Percentiles rank a stretch among this genome's conserved stretches.
These are phyloP conservation scores for Odocoileus virginianus DNA, from an alignment of 2,113 vertebrate genomes.

Conservation along the genomic window DNA sequence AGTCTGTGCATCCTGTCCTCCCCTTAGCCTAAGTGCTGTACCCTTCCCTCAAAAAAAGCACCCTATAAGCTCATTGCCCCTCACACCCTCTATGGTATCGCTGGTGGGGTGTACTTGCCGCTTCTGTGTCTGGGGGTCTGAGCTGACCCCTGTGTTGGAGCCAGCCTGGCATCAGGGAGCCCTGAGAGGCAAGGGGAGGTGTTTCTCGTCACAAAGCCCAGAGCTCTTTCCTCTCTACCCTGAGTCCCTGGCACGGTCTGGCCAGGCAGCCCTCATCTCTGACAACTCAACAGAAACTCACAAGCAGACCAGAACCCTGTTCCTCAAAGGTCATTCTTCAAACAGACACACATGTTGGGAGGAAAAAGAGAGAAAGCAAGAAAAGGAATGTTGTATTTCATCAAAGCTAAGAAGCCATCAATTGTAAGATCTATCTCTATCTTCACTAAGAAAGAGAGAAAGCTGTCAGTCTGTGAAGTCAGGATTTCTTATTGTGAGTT, in stretches of 20 bases:
- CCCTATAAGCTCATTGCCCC: neutral
- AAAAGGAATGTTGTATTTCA: neutral
- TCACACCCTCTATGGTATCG: rapidly evolving
- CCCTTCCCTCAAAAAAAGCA: rapidly evolving
- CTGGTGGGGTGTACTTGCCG: neutral
- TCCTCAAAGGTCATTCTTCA: neutral
- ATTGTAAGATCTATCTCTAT: neutral
- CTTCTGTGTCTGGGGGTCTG: neutral
- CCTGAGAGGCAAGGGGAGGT: neutral
- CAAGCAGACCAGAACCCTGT: neutral
- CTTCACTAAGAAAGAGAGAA: neutral
- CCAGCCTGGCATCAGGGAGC: neutral
- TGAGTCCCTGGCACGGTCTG: neutral
- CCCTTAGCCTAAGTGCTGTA: neutral
- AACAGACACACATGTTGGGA: neutral
- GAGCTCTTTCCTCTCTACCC: neutral
- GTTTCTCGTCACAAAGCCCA: neutral
- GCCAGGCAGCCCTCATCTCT: neutral
- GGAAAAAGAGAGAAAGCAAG: neutral
- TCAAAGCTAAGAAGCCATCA: neutral
- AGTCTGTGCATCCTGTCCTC: neutral
- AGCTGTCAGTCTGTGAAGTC: neutral
- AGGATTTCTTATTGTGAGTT: neutral
- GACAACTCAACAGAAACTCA: neutral
- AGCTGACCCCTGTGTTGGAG: no score